phyloP scores from a whole-genome alignment of 2,113 vertebrate species.

The Bubo scandiacus region DNA sequence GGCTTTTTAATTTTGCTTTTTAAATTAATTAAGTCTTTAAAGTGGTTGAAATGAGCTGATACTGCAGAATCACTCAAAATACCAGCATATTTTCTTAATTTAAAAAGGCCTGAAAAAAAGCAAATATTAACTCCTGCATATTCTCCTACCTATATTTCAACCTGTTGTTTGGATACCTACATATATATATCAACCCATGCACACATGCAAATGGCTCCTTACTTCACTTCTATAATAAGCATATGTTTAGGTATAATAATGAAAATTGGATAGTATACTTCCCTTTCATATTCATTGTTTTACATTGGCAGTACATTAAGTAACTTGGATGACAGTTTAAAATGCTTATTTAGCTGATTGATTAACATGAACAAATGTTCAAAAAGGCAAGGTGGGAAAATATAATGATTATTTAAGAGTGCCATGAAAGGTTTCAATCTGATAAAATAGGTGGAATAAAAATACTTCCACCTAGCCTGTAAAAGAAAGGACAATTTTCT shows the following conservation, averaged over 20 bases:
- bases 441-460: not conserved
- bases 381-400: not conserved
- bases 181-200: not conserved
- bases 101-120: not conserved
- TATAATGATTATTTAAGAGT: not conserved
- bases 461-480: not conserved
- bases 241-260: not conserved
- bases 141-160: not conserved
- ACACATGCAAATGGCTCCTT: not conserved
- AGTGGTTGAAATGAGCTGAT: not conserved
- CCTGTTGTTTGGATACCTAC: not conserved
- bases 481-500: not conserved
- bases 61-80: not conserved
- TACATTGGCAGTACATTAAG: not conserved
- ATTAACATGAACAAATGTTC: not conserved
- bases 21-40: not conserved
- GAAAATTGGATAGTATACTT: not conserved
- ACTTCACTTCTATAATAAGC: not conserved
- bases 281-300: not conserved
- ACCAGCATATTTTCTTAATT: not conserved
- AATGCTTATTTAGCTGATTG: not conserved
- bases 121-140: not conserved
- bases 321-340: not conserved
- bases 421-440: not conserved
- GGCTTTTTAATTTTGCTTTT: not conserved